Conservation (phyloP, 2,888 invertebrate species). For the Ligdia adustata region DNA sequence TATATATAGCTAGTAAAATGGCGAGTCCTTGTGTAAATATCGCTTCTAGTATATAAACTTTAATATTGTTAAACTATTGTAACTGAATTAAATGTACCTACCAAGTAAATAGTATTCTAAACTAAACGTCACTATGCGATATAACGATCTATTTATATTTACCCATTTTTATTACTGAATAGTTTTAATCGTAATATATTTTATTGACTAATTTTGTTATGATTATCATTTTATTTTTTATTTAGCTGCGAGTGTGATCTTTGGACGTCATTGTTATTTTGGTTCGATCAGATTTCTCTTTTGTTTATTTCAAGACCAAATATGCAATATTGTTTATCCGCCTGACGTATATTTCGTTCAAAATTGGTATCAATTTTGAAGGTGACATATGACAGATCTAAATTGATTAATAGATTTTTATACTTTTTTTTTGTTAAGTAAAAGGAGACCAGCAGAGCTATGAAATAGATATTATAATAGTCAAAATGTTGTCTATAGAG, state of each 20-base stretch:
- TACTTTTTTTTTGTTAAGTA: no score
- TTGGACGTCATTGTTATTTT: not conserved
- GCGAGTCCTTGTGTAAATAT: constrained; percentile 77
- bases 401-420: no score
- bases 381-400: no score
- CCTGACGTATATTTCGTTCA: no score
- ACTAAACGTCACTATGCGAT: constrained; percentile 33
- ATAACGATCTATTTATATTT: constrained; percentile 37
- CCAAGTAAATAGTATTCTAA: constrained; percentile 36
- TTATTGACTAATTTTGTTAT: constrained; percentile 24
- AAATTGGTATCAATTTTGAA: no score
- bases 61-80: constrained; percentile 53
- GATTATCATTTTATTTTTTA: constrained; percentile 3
- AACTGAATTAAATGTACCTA: constrained; percentile 47
- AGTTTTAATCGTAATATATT: constrained; percentile 21
- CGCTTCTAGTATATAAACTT: constrained; percentile 68
- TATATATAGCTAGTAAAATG: constrained; percentile 67
- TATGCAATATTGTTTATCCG: no score
- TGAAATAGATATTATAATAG: no score
- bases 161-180: constrained; percentile 18
- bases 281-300: not conserved
- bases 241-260: constrained; percentile 6
- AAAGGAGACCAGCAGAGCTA: no score
- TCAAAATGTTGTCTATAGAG: no score
- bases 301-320: not conserved